Evolutionary conservation across 1,140 invertebrate genomes (phyloP), one percentile per base, ranked within the genome.

Genomic region (Campoletis sonorensis): DNA sequence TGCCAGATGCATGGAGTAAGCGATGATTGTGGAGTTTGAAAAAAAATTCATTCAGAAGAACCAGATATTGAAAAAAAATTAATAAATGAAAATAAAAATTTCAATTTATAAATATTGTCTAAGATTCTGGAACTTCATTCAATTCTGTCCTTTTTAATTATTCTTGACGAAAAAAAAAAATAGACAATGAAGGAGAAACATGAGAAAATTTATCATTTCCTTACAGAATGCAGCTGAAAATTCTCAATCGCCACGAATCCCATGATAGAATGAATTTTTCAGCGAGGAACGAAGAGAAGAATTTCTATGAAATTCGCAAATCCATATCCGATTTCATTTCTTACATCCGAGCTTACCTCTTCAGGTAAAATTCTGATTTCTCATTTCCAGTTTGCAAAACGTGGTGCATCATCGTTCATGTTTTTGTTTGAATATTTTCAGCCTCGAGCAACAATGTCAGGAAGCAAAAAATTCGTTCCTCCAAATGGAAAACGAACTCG

Each of bases 1-100:
- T n/a, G 82, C 85, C 7, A 85, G 83, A 78, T 91, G 89, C 67
- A 86, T 90, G 84, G 84, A 89, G 91, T 92, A 86, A 87, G 88
- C 86, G 49, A 11, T 71, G 45, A n/a, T n/a, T n/a, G n/a, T n/a
- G n/a, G n/a, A n/a, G n/a, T n/a, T n/a, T n/a, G n/a, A n/a, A n/a
- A n/a, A n/a, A n/a, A n/a, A n/a, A n/a, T n/a, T n/a, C n/a, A n/a
- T n/a, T n/a, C n/a, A n/a, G n/a, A n/a, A n/a, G n/a, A n/a, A n/a
- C n/a, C n/a, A n/a, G n/a, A n/a, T n/a, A n/a, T n/a, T n/a, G n/a
- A n/a, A n/a, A n/a, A n/a, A n/a, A n/a, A n/a, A n/a, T n/a, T n/a
- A n/a, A n/a, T n/a, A n/a, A n/a, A n/a, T n/a, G n/a, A n/a, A n/a
- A n/a, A n/a, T n/a, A n/a, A n/a, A n/a, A n/a, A n/a, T n/a, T n/a